A percentile compares a stretch with the other conserved stretches of the same genome.
Evolutionary conservation across 1,140 invertebrate genomes (phyloP).

Genomic region (Caerostris extrusa): DNA sequence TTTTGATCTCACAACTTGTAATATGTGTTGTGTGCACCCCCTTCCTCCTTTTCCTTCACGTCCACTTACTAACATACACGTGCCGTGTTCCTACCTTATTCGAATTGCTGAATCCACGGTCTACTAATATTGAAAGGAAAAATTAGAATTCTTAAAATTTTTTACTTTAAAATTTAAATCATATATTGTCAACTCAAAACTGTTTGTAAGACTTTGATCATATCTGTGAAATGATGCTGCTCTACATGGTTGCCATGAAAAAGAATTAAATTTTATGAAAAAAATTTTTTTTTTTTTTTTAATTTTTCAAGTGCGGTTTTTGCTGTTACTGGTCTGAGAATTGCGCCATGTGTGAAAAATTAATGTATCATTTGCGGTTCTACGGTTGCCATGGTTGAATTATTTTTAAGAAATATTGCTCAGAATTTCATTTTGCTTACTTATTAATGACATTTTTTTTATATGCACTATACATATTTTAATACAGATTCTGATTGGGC

Average conservation of each 20-base stretch:
- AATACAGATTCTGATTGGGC: slow-evolving; percentile 58
- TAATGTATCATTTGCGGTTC: not conserved
- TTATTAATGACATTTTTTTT: not conserved
- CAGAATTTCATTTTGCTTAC: not conserved
- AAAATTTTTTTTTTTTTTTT: too few species aligned
- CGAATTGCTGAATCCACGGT: slow-evolving; percentile 1
- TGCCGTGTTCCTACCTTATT: not conserved
- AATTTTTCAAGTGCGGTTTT: not conserved
- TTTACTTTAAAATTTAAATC: not conserved
- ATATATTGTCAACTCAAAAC: not conserved
- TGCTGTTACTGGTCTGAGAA: not conserved
- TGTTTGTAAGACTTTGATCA: not conserved
- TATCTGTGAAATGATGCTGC: not conserved
- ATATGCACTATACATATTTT: slow-evolving; percentile 4
- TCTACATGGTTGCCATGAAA: not conserved
- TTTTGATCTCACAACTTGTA: slow-evolving; percentile 30
- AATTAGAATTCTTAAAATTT: not conserved
- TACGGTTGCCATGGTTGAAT: not conserved
- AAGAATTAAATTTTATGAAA: not conserved
- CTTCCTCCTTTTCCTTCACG: not conserved
- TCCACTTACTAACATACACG: not conserved
- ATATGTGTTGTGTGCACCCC: not conserved
- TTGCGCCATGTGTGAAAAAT: not conserved
- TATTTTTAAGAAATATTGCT: not conserved
- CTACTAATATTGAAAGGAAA: not conserved